Base-by-base conservation (phyloP, 2,113 vertebrate species). In the Cochlearius cochlearius region DNA sequence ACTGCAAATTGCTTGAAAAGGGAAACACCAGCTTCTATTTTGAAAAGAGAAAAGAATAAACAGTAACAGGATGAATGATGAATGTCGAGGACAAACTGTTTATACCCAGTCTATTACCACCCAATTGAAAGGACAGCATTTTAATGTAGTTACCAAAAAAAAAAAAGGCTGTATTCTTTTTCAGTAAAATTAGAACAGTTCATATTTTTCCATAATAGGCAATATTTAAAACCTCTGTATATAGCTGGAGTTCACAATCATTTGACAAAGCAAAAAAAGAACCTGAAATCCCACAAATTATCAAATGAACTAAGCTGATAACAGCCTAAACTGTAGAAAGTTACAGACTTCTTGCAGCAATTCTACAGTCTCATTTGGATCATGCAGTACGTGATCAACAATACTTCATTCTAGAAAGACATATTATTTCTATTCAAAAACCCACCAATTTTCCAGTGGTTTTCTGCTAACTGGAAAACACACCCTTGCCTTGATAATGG, bases 181-280 rank as follows among this genome's bases (percentile, higher is more conserved):
- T 36, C 71, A 59, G 39, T 69, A 86, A 79, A 88, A 85, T 73
- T 62, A 62, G 49, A 94, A 92, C 50, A 39, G 36, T 69, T 92
- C 67, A 52, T 93, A 86, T 90, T 96, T 96, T 90, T 79, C 87
- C 92, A 41, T 86, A 94, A 86, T n/a, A 94, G 75, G 92, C 58
- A 92, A 55, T 50, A 95, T 63, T 86, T 62, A 55, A 90, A 93
- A 69, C 2, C 0, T 75, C 69, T 68, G 30, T 43, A 87, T 20
- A 36, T 20, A 79, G 45, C 21, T 58, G 29, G 25, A 76, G 78
- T 50, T 83, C 59, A 60, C 8, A 66, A n/a, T 14, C n/a, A 22
- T 86, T 26, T 18, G n/a, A 60, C 22, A 76, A 58, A 69, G 45
- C 15, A 92, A 73, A 83, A 88, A 62, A 69, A 64, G 39, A 88